These are phyloP conservation scores for Desmodus rotundus DNA, from an alignment of 2,113 vertebrate genomes.

Conservation along the genomic window DNA sequence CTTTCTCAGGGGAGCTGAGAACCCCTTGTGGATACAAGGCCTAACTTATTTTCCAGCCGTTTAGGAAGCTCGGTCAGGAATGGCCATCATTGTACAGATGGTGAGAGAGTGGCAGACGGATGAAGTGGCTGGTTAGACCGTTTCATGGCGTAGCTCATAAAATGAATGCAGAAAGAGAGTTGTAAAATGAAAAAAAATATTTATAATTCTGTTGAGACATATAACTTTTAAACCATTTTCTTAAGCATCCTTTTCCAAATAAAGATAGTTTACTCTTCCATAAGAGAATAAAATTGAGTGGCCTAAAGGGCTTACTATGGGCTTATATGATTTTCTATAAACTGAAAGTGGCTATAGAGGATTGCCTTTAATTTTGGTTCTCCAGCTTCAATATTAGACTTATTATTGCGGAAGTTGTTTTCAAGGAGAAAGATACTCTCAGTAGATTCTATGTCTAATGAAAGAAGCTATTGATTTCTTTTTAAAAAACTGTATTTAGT, in stretches of 20 bases:
- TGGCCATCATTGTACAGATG: neutral
- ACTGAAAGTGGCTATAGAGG: neutral
- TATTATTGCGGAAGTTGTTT: neutral
- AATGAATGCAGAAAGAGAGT: neutral
- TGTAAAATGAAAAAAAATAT: neutral
- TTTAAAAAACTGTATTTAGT: neutral
- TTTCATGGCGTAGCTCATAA: neutral
- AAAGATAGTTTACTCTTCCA: neutral
- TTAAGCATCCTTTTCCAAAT: neutral
- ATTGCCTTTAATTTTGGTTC: neutral
- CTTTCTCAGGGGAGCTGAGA: neutral
- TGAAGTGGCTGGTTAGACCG: neutral
- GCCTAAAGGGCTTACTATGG: neutral
- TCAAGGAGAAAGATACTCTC: neutral
- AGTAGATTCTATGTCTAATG: neutral
- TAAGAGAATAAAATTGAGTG: neutral
- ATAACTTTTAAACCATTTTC: neutral
- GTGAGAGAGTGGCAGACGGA: neutral
- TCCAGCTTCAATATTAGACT: neutral
- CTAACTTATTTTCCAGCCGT: neutral
- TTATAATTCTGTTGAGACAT: conserved; percentile 4
- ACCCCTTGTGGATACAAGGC: neutral
- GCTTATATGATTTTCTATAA: neutral
- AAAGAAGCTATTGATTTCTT: neutral
- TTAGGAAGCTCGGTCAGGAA: neutral